These are phyloP conservation scores for Cosmia trapezina DNA, from an alignment of 2,888 invertebrate species.

Conservation along the genomic window DNA sequence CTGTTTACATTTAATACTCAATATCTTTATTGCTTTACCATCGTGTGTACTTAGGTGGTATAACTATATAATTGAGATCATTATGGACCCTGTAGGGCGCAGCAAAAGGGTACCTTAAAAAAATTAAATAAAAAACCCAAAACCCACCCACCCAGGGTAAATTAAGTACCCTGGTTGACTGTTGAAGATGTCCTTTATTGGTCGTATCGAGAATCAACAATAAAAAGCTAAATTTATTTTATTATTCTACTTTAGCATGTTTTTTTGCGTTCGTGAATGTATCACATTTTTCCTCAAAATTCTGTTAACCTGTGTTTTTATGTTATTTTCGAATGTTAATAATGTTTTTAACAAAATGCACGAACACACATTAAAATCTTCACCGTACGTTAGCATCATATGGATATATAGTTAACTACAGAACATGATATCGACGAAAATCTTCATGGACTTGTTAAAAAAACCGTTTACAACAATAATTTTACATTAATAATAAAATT, in stretches of 20 bases:
- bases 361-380: background rate
- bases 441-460: no score
- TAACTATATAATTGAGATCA: no score
- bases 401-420: no score
- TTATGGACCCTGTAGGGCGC: no score
- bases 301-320: background rate
- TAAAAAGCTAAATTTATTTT: background rate
- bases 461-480: background rate
- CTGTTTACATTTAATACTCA: no score
- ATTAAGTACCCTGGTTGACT: background rate
- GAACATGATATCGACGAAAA: background rate
- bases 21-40: no score
- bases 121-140: no score
- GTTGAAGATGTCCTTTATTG: background rate
- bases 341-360: background rate
- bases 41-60: no score
- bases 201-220: background rate
- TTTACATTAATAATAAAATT: background rate
- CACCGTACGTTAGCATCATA: background rate
- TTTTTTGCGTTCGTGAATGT: background rate
- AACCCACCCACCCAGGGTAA: no score
- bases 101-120: no score
- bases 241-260: background rate
- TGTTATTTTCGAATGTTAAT: background rate
- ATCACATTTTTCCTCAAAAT: background rate